Base-by-base conservation (phyloP, 2,888 invertebrate genomes). In the Neocrepidodera transversa region DNA sequence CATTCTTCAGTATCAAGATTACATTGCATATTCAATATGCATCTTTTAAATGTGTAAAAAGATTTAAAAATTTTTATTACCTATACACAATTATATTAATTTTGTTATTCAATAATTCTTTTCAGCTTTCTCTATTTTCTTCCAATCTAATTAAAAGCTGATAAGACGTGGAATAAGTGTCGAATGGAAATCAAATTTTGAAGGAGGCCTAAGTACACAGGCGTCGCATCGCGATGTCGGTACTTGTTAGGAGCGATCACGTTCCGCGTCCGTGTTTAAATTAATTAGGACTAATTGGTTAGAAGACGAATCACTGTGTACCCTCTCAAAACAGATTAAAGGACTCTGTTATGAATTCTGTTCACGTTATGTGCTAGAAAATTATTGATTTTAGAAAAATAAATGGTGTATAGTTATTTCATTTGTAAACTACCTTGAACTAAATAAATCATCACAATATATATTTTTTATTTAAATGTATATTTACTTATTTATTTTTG, bases 221-320 rank as follows among this genome's bases (percentile, higher is more conserved):
- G 14, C 13, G 45, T 11, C 13, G 38, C 17, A 8, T 28, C 10
- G 13, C 18, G 8, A 8, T 20, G 13, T 2, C 11, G 42, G 13
- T 14, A 11, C 2, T 45, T 26, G 13, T 45, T 26, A 26, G 36
- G 26, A 26, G 50, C 36, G 32, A 68, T 68, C 67, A 68, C 65
- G 62, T 62, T 53, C 65, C 6, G 6, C 11, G 42, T 42, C 42
- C 42, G 42, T 26, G 58, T 63, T 63, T 68, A 68, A 67, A 70
- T 70, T 68, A 68, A 71, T 71, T 68, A 68, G 64, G 62, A 61
- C 66, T 69, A 69, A 71, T 69, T 71, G 65, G 65, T 50, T 60
- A 60, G 60, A 55, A 65, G 66, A 62, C 60, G 60, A 67, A 65
- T 66, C 65, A 36, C 51, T 40, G 43, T 53, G 28, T 16, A 65